Evolutionary conservation across 2,888 invertebrate genomes (phyloP), one percentile per base, ranked within the genome.

Genomic region (Bibio marci): DNA sequence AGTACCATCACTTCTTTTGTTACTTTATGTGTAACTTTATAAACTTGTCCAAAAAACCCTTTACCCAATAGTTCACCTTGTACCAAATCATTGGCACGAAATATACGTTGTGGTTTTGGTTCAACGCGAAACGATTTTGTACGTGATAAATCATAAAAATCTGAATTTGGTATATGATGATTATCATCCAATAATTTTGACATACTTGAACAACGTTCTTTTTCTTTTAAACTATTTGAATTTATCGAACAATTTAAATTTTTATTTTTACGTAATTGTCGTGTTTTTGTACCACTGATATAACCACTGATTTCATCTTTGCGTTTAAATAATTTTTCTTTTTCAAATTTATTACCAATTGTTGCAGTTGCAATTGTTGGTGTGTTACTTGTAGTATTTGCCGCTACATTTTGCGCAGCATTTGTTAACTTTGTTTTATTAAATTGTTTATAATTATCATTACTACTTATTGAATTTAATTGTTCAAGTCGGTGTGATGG

Each of bases 1-100:
- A 94, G 71, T 48, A 94, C 92, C 91, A 94, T 92, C 33, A 90
- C 81, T 63, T 94, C 92, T 46, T 79, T 79, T 1, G 90, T 90
- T 48, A 80, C 78, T 38, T 81, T 74, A 56, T 92, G 91, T 1
- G 88, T 91, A 40, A 91, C 90, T 65, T 87, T 81, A 60, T 76
- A 85, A 42, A 83, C 87, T 58, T 90, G 86, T 2, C 94, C 94
- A 61, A 92, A 94, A 65, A 92, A 94, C 1, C 94, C 94, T 51
- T 85, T 80, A 3, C 92, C 92, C 12, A 92, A 63, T 5, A 92
- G 67, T 57, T 91, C 90, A 28, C 91, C 91, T 63, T 81, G 67
- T 14, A 90, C 75, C 38, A 94, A 65, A 64, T 94, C 94, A 17
- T 79, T 76, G n/a, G 90, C 86, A 4, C 91, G 72, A 63, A 94